A percentile compares a stretch with the other conserved stretches of the same genome.
Evolutionary conservation across 2,113 vertebrate genomes (phyloP).

Genomic region (human): GRCh38 chr9:109496001-109496500

Average conservation of each 20-base stretch:
- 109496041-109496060: conserved; percentile 48
- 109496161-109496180: conserved; percentile 53
- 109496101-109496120: conserved; percentile 14
- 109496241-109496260: conserved; percentile 75
- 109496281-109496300: conserved; percentile 73
- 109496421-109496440: background rate
- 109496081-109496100: conserved; percentile 65
- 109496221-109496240: conserved; percentile 64
- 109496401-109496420: background rate
- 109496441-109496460: background rate
- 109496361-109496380: conserved; percentile 13
- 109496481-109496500: background rate
- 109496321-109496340: conserved; percentile 51
- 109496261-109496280: conserved; percentile 59
- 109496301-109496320: conserved; percentile 71
- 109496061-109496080: conserved; percentile 50
- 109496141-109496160: conserved; percentile 66
- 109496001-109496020: background rate
- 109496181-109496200: conserved; percentile 66
- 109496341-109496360: conserved; percentile 44
- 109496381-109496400: background rate
- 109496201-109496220: conserved; percentile 67
- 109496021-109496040: conserved; percentile 25
- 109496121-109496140: conserved; percentile 61
- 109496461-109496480: background rate